phyloP scores from a whole-genome alignment of 2,888 invertebrate species.

The Epistrophella euchroma region DNA sequence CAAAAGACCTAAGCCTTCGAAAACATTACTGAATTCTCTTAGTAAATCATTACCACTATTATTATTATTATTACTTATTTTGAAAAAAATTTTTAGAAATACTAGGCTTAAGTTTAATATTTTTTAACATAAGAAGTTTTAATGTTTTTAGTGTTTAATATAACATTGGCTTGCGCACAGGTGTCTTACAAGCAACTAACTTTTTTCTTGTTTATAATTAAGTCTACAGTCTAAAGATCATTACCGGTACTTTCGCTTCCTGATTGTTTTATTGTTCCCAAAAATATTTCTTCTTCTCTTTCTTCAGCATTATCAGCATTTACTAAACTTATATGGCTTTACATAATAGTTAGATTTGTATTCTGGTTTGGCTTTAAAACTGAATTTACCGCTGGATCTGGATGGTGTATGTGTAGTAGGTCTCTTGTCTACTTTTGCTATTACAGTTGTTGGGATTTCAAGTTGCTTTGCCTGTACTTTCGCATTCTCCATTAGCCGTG shows the following conservation, averaged over 20 bases:
- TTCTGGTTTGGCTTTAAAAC: neutral
- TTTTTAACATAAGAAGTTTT: neutral
- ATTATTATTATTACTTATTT: neutral
- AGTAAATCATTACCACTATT: neutral
- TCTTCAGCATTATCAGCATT: slow-evolving; percentile 32
- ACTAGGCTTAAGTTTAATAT: neutral
- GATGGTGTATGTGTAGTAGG: neutral
- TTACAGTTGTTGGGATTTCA: slow-evolving; percentile 5
- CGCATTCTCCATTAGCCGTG: neutral
- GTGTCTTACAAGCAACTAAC: slow-evolving; percentile 24
- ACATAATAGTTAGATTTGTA: neutral
- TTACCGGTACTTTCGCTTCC: slow-evolving; percentile 4
- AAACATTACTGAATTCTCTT: neutral
- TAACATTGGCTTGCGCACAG: slow-evolving; percentile 15
- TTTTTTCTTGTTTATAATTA: slow-evolving; percentile 20
- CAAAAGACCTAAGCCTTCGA: slow-evolving; percentile 2
- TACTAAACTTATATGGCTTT: slow-evolving; percentile 9
- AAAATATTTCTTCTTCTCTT: slow-evolving; percentile 26
- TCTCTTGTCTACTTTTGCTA: slow-evolving; percentile 12
- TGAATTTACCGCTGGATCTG: slow-evolving; percentile 10
- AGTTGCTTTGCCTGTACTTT: slow-evolving; percentile 16
- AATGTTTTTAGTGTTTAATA: slow-evolving; percentile 13
- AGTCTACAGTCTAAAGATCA: slow-evolving; percentile 26
- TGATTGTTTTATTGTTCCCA: slow-evolving; percentile 21
- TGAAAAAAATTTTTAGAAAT: neutral